Conservation (phyloP, 2,888 invertebrate species). For the Drosophila trichaetosa region DNA sequence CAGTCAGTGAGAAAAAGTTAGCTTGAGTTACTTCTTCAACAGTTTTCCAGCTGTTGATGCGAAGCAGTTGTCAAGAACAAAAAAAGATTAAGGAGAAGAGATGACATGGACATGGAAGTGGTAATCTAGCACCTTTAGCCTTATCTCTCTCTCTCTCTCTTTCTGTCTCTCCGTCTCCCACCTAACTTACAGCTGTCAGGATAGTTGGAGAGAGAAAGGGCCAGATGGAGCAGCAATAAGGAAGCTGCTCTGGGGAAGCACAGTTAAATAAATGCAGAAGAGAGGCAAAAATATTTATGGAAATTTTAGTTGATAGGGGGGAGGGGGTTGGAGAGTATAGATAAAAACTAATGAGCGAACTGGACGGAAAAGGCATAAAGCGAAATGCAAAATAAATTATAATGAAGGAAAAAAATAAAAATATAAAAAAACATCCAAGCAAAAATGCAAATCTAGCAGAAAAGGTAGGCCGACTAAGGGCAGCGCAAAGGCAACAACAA, state of each 20-base stretch:
- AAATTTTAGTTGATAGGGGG: conserved; percentile 30
- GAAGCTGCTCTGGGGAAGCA: conserved; percentile 34
- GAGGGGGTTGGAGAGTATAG: conserved; percentile 18
- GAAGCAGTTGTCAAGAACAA: conserved; percentile 7
- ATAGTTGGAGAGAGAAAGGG: conserved; percentile 16
- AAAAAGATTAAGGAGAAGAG: conserved; percentile 6
- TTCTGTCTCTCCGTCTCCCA: background rate
- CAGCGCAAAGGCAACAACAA: conserved; percentile 9
- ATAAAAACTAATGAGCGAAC: conserved; percentile 56
- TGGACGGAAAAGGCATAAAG: conserved; percentile 45
- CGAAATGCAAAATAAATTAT: conserved; percentile 55
- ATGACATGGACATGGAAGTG: conserved; percentile 42
- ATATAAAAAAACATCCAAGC: conserved; percentile 21
- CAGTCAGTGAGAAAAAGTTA: conserved; percentile 62
- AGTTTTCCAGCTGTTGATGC: background rate
- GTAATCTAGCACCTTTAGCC: conserved; percentile 20
- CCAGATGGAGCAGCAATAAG: conserved; percentile 31
- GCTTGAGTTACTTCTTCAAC: conserved; percentile 11
- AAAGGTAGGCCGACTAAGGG: conserved; percentile 46
- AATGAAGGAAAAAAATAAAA: conserved; percentile 22
- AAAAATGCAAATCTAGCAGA: conserved; percentile 54
- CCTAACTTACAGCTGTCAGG: conserved; percentile 13
- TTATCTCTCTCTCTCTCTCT: background rate
- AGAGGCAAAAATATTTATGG: conserved; percentile 36
- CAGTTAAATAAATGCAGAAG: conserved; percentile 25